A percentile compares a stretch with the other conserved stretches of the same genome.
phyloP scores from a whole-genome alignment of 2,888 invertebrate genomes.

The Flexamia atlantica region DNA sequence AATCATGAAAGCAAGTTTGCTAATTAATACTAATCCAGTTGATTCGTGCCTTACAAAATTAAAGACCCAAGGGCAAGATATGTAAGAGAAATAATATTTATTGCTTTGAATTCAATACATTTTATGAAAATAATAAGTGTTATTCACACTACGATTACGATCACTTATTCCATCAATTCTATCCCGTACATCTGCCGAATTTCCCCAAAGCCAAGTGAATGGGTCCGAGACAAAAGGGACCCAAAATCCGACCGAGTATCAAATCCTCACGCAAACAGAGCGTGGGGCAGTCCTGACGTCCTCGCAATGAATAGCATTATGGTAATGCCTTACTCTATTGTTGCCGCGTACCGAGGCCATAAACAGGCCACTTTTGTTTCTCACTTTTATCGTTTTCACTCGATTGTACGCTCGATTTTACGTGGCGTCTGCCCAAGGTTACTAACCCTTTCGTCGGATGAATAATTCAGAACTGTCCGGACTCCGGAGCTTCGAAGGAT shows the following conservation, averaged over 20 bases:
- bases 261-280: conserved; percentile 58
- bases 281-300: conserved; percentile 16
- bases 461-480: conserved; percentile 9
- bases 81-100: no score
- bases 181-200: not conserved
- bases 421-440: not conserved
- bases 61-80: no score
- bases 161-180: no score
- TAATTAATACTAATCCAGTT: no score
- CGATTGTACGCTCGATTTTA: not conserved
- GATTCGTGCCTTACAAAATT: no score
- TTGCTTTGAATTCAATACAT: no score
- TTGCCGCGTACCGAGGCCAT: conserved; percentile 15
- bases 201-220: not conserved
- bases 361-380: conserved; percentile 8
- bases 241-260: conserved; percentile 37
- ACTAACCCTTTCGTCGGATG: conserved; percentile 25
- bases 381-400: conserved; percentile 25
- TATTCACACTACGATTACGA: no score
- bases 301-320: conserved; percentile 41
- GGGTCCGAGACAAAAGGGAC: not conserved
- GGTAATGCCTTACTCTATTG: conserved; percentile 43
- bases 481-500: no score
- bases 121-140: no score
- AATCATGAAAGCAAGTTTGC: no score